Conservation (phyloP, 2,797 vertebrate species). For the Chelmon rostratus region DNA sequence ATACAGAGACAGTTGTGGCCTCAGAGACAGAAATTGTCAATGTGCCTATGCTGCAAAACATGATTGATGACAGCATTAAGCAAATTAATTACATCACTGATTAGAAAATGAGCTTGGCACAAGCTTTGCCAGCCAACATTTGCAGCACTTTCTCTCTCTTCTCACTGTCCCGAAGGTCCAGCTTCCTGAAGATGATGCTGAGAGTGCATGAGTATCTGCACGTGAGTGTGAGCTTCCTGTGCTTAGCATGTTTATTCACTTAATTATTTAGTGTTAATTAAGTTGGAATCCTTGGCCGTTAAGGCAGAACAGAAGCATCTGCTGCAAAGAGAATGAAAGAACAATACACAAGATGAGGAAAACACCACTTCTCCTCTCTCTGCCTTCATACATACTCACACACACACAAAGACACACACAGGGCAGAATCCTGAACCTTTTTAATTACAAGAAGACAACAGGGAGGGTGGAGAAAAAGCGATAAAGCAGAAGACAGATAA, state of each 20-base stretch:
- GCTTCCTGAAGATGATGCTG: slow-evolving; percentile 44
- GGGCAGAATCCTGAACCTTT: slow-evolving; percentile 39
- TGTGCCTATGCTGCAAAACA: slow-evolving; percentile 38
- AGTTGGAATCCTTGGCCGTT: slow-evolving; percentile 78
- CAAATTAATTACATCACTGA: slow-evolving; percentile 57
- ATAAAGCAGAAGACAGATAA: slow-evolving; percentile 63
- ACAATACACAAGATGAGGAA: slow-evolving; percentile 11
- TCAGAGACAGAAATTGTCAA: slow-evolving; percentile 14
- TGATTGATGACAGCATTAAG: slow-evolving; percentile 64
- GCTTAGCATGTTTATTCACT: slow-evolving; percentile 76
- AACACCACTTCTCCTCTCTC: slow-evolving; percentile 4
- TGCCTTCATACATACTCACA: slow-evolving; percentile 25
- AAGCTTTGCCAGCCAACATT: slow-evolving; percentile 7
- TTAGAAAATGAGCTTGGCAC: slow-evolving; percentile 44
- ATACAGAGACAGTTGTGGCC: slow-evolving; percentile 15
- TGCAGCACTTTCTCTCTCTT: slow-evolving; percentile 2
- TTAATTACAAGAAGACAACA: slow-evolving; percentile 74
- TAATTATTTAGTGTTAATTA: slow-evolving; percentile 85
- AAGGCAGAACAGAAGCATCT: slow-evolving; percentile 81
- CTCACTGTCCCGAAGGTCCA: slow-evolving; percentile 33
- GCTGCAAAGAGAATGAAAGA: slow-evolving; percentile 60
- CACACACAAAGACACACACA: slow-evolving; percentile 16
- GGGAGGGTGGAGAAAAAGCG: slow-evolving; percentile 53
- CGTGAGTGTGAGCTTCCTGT: slow-evolving; percentile 50
- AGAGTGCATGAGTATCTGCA: slow-evolving; percentile 4